phyloP scores from a whole-genome alignment of 2,113 vertebrate species.

The Anarrhichthys ocellatus region DNA sequence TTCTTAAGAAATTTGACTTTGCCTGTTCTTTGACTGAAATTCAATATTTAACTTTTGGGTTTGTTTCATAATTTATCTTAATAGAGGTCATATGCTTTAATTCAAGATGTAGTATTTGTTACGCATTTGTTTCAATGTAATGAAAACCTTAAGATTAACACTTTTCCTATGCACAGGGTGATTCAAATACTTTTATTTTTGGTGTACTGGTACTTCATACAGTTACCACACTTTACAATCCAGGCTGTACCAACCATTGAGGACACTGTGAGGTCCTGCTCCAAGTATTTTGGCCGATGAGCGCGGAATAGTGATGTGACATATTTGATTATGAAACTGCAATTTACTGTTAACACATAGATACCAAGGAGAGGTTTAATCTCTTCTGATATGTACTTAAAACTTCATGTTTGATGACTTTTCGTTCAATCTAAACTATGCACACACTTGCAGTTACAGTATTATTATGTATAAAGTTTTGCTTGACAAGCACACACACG shows the following conservation, averaged over 20 bases:
- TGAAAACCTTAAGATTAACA: too few relatives aligned
- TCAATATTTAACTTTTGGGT: not conserved
- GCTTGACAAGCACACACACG: constrained; percentile 2
- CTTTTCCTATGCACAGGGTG: not conserved
- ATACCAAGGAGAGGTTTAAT: not conserved
- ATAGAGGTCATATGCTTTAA: not conserved
- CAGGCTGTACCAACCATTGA: not conserved
- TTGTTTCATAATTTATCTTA: not conserved
- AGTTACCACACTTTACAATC: not conserved
- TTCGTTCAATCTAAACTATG: not conserved
- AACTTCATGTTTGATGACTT: not conserved
- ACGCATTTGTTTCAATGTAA: not conserved
- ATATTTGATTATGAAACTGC: not conserved
- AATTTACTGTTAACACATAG: not conserved
- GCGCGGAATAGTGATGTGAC: not conserved
- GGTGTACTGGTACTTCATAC: not conserved
- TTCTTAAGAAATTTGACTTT: not conserved
- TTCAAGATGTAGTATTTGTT: not conserved
- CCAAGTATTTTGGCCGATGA: not conserved
- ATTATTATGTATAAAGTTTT: not conserved
- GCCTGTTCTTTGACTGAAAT: not conserved
- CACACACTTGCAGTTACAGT: not conserved
- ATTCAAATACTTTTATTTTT: not conserved
- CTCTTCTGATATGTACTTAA: not conserved
- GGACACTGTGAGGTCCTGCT: not conserved